Evolutionary conservation across 2,888 invertebrate genomes (phyloP).

Genomic region (Rhopalosiphum nymphaeae): DNA sequence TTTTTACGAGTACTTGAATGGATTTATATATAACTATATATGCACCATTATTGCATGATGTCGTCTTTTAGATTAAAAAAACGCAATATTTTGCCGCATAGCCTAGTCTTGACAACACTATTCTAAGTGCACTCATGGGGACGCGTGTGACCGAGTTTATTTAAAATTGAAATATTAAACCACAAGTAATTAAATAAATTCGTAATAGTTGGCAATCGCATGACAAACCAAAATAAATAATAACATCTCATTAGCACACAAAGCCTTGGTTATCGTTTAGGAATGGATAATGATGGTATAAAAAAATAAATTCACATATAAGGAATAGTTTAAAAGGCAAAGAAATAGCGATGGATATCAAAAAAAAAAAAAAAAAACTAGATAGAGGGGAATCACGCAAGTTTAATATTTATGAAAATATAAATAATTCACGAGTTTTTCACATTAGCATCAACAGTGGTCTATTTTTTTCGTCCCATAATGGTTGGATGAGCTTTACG

Average conservation of each 20-base stretch:
- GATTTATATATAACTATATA: background rate
- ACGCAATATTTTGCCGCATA: slow-evolving; percentile 16
- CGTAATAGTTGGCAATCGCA: slow-evolving; percentile 18
- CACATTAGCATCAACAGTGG: slow-evolving; percentile 32
- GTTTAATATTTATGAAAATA: slow-evolving; percentile 49
- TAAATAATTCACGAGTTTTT: slow-evolving; percentile 52
- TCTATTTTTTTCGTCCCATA: slow-evolving; percentile 22
- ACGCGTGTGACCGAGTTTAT: background rate
- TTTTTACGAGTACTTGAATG: slow-evolving; percentile 27
- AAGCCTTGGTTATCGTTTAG: slow-evolving; percentile 19
- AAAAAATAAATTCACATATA: background rate
- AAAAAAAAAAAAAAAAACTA: background rate
- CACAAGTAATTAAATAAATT: slow-evolving; percentile 25
- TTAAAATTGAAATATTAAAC: slow-evolving; percentile 59
- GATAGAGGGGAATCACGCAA: slow-evolving; percentile 35
- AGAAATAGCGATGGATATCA: slow-evolving; percentile 16
- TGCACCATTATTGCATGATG: background rate
- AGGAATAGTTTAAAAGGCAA: background rate
- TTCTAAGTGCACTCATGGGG: background rate
- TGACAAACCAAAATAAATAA: slow-evolving; percentile 39
- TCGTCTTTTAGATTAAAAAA: slow-evolving; percentile 16
- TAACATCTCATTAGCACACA: slow-evolving; percentile 38
- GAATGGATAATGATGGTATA: slow-evolving; percentile 10
- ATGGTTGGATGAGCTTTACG: background rate
- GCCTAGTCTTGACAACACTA: background rate